Base-by-base conservation (phyloP, 2,888 invertebrate species). In the Aleiodes testaceus region DNA sequence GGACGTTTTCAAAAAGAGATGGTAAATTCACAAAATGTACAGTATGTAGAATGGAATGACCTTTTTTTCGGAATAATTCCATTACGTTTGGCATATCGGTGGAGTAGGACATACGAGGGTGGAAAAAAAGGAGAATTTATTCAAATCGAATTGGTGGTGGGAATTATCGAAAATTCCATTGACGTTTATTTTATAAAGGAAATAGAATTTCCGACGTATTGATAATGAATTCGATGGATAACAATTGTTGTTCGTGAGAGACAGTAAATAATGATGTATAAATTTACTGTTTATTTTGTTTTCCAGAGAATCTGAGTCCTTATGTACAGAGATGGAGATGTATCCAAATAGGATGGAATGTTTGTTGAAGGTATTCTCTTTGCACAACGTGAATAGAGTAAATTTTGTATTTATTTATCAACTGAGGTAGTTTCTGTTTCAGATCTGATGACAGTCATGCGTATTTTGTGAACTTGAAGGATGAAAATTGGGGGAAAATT, bases 121-220 rank as follows among this genome's bases (percentile, higher is more conserved):
- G 22, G 11, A 44, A 16, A 61, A 61, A 61, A 47, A 5, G n/a
- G n/a, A 14, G 36, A 50, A 50, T 61, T 47, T 63, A 63, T 69
- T 69, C 61, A 61, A 61, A 67, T 67, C 59, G 7, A 67, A 67
- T 67, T 45, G 22, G 16, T 12, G 2, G 18, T 11, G 14, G 11
- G 30, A 53, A 66, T 66, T 53, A 53, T 66, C 14, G 18, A 12
- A 20, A 66, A 66, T 53, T 53, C 42, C 14, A 66, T 66, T 66
- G 18, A 12, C 12, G 47, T 45, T 67, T 55, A 67, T 67, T 67
- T 12, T 16, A 67, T 59, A 45, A 44, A 20, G 7, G 18, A 12
- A 61, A 66, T 44, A 22, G n/a, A 55, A 55, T 55, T 55, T 26
- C 12, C 26, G 1, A 30, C n/a, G 26, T 16, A 55, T 26, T 22